Base-by-base conservation (phyloP, 1,140 invertebrate genomes). In the Pararge aegeria region DNA sequence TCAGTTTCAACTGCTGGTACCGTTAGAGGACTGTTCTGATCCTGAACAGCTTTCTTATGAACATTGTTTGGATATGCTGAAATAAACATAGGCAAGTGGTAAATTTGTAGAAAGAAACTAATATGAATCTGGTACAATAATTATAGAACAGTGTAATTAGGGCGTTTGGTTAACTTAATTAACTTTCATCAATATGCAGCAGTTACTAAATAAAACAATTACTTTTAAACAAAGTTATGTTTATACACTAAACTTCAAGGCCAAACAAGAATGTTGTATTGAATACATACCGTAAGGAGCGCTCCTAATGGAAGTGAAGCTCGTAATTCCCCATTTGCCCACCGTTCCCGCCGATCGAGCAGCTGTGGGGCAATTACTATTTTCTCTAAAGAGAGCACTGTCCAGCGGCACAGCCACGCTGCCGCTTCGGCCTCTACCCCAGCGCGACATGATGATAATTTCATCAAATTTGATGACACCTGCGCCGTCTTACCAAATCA, bases 251-350 rank as follows among this genome's bases (percentile, higher is more conserved):
- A 3, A 58, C 54, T 67, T 68, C 66, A 78, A 73, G 75, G 75
- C 71, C 59, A 68, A 65, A 65, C 48, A 62, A 61, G 38, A 65
- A 59, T 62, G 55, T 56, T 48, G 48, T 58, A 46, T 21, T 61
- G 46, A 16, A 46, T 74, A 68, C 61, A 87, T 92, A 93, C 94
- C 94, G 90, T 95, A 95, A 70, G 94, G 93, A 55, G 93, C 92
- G 75, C 95, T 96, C 72, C 97, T 92, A 55, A 97, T 95, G 1
- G 96, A 97, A 30, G 97, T 97, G 87, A 97, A 98, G 42, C 96
- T 97, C 64, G 96, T 97, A 82, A 97, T 96, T 68, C 97, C 97
- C 96, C 96, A 98, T 92, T 97, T 96, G 69, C 96, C 96, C 61
- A 97, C 94, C 30, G 95, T 96, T 60, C 96, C 96, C 66, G 96